These are phyloP conservation scores for Asteroscopus sphinx DNA, from an alignment of 2,888 invertebrate species.

Conservation along the genomic window DNA sequence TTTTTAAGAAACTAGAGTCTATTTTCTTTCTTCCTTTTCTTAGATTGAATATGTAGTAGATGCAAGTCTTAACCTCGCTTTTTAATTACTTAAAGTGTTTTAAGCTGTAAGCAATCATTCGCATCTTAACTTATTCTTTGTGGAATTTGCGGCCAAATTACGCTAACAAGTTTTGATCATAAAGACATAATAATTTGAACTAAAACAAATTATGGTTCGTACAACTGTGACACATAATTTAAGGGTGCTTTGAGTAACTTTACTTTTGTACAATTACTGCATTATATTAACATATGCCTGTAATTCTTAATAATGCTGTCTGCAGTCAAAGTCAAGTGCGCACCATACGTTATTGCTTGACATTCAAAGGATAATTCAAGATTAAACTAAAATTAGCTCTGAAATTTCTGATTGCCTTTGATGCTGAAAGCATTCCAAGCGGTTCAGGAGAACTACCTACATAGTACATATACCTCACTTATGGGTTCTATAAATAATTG, in stretches of 20 bases:
- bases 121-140: conserved; percentile 27
- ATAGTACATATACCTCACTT: too few relatives aligned
- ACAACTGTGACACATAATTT: conserved; percentile 26
- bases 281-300: conserved; percentile 27
- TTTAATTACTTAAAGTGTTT: conserved; percentile 31
- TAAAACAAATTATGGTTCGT: conserved; percentile 49
- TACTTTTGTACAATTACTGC: conserved; percentile 21
- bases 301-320: conserved; percentile 33
- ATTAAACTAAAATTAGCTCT: conserved; percentile 32
- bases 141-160: conserved; percentile 28
- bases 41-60: background rate
- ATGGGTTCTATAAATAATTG: too few relatives aligned
- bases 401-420: conserved; percentile 37
- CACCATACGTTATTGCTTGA: conserved; percentile 18
- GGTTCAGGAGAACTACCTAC: background rate
- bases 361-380: conserved; percentile 28
- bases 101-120: conserved; percentile 6
- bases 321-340: conserved; percentile 35
- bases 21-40: conserved; percentile 12
- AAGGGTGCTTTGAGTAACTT: too few relatives aligned
- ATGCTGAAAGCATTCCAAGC: conserved; percentile 33
- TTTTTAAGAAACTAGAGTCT: too few relatives aligned
- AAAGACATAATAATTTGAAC: conserved; percentile 36
- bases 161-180: conserved; percentile 37
- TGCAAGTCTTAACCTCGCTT: background rate